Percentiles rank a stretch among this genome's conserved stretches.
Conservation (phyloP, 2,888 invertebrate genomes). For the Tetramorium bicarinatum region DNA sequence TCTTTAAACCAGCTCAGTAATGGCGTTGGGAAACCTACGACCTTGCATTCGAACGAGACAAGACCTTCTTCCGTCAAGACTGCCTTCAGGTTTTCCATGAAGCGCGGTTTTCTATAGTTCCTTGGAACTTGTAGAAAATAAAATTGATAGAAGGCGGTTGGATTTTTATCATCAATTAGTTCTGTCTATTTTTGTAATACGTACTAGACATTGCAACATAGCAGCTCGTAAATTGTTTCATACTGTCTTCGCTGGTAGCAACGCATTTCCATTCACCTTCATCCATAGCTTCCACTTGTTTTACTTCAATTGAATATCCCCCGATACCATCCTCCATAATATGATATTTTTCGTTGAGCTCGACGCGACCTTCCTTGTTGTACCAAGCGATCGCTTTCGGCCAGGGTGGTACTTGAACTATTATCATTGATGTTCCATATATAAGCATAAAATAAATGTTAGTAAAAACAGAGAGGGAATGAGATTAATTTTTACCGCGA, state of each 20-base stretch:
- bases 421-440: constrained; percentile 33
- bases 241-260: constrained; percentile 92
- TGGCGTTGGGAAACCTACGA: constrained; percentile 96
- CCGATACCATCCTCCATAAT: constrained; percentile 94
- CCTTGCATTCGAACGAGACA: constrained; percentile 97
- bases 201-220: constrained; percentile 93
- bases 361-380: constrained; percentile 93
- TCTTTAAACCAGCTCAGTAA: constrained; percentile 96
- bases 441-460: constrained; percentile 21
- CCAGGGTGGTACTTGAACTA: constrained; percentile 95
- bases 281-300: constrained; percentile 92
- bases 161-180: background rate
- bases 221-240: constrained; percentile 92
- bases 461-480: background rate
- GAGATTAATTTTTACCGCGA: constrained; percentile 88
- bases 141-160: background rate
- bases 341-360: constrained; percentile 91
- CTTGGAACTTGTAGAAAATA: constrained; percentile 91
- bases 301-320: constrained; percentile 92
- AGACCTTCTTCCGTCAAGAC: constrained; percentile 96
- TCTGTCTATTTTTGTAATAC: constrained; percentile 72
- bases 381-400: constrained; percentile 94
- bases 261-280: constrained; percentile 97
- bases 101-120: constrained; percentile 95
- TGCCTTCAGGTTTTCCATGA: constrained; percentile 96